Evolutionary conservation across 2,797 vertebrate genomes (phyloP).

Genomic region (Mallotus villosus): DNA sequence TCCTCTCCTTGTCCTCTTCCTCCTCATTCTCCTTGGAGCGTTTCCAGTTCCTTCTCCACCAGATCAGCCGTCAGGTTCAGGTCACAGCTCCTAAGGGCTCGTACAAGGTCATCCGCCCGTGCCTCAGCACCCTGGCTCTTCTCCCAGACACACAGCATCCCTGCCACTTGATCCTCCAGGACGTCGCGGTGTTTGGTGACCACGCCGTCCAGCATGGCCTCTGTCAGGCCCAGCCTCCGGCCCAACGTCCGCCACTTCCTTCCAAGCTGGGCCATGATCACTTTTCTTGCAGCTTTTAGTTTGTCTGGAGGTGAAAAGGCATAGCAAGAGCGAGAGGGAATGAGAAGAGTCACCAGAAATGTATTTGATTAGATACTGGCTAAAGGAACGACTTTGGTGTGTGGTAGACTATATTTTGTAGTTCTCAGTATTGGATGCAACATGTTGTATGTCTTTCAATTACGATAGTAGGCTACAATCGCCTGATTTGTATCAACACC

Average conservation of each 20-base stretch:
- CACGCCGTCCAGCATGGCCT: constrained; percentile 74
- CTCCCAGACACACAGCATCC: constrained; percentile 80
- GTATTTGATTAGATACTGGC: too few relatives aligned
- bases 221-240: constrained; percentile 73
- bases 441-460: too few relatives aligned
- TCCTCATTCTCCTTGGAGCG: background rate
- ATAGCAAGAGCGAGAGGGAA: background rate
- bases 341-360: background rate
- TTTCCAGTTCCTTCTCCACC: constrained; percentile 56
- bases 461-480: too few relatives aligned
- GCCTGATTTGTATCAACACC: too few relatives aligned
- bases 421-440: too few relatives aligned
- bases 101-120: constrained; percentile 61
- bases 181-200: constrained; percentile 53
- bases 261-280: constrained; percentile 73
- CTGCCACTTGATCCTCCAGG: constrained; percentile 71
- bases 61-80: constrained; percentile 82
- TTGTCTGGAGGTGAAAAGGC: constrained; percentile 58
- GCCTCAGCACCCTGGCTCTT: constrained; percentile 57
- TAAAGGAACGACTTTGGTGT: too few relatives aligned
- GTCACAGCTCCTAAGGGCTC: constrained; percentile 71
- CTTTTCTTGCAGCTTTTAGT: constrained; percentile 63
- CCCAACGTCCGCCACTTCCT: constrained; percentile 76
- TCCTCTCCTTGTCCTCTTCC: background rate
- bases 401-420: too few relatives aligned